A percentile compares a stretch with the other conserved stretches of the same genome.
These are phyloP conservation scores for Leptogaster cylindrica DNA, from an alignment of 2,888 invertebrate species.

Conservation along the genomic window DNA sequence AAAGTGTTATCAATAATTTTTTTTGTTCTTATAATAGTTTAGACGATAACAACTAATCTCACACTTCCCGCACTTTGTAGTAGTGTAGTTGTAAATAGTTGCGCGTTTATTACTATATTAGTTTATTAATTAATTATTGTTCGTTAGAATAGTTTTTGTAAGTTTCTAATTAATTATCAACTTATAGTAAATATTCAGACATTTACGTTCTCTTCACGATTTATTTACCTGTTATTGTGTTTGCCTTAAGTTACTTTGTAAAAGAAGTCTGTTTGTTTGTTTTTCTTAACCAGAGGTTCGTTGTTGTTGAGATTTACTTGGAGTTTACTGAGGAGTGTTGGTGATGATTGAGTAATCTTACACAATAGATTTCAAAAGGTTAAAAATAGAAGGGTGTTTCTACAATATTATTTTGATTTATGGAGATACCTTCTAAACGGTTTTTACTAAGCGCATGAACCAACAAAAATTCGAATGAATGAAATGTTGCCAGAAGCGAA, in stretches of 20 bases:
- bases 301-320: constrained; percentile 23
- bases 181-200: constrained; percentile 30
- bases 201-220: constrained; percentile 26
- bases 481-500: too few relatives aligned
- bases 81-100: constrained; percentile 38
- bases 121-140: constrained; percentile 41
- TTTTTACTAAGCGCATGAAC: too few relatives aligned
- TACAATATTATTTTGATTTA: too few relatives aligned
- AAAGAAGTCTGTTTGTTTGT: constrained; percentile 30
- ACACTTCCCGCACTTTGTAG: constrained; percentile 10
- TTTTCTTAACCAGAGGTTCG: constrained; percentile 1
- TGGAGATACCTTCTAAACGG: too few relatives aligned
- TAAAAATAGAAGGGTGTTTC: too few relatives aligned
- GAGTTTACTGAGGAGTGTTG: too few relatives aligned
- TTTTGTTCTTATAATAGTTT: background rate
- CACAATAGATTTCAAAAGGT: too few relatives aligned
- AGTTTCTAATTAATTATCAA: constrained; percentile 19
- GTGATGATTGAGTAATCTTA: too few relatives aligned
- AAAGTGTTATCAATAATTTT: background rate
- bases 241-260: constrained; percentile 21
- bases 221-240: constrained; percentile 20
- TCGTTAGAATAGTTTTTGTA: constrained; percentile 34
- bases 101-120: constrained; percentile 39
- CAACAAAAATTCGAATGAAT: too few relatives aligned
- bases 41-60: constrained; percentile 11